phyloP scores from a whole-genome alignment of 2,113 vertebrate species.

The Mellivora capensis region DNA sequence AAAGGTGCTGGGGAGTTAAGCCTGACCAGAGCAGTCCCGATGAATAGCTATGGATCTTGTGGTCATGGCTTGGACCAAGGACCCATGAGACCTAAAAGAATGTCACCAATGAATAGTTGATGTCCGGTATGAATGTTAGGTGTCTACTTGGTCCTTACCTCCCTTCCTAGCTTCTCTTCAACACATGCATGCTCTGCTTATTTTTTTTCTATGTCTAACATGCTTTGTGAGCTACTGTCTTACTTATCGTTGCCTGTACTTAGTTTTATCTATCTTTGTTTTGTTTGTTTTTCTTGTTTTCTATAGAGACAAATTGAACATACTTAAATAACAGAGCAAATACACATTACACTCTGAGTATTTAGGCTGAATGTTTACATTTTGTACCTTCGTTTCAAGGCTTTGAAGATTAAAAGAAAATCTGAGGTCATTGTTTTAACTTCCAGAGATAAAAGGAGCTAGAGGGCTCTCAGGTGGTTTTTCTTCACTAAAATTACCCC shows the following conservation, averaged over 20 bases:
- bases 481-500: not conserved
- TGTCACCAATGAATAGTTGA: not conserved
- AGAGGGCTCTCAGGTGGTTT: not conserved
- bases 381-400: conserved; percentile 37
- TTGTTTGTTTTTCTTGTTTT: conserved; percentile 26
- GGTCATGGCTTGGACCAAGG: not conserved
- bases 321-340: conserved; percentile 5
- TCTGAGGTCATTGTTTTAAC: not conserved
- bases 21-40: not conserved
- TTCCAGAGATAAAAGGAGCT: not conserved
- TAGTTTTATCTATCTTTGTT: not conserved
- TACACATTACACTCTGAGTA: not conserved
- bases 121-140: not conserved
- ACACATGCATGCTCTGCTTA: not conserved
- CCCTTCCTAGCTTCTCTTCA: not conserved
- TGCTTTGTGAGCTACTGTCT: not conserved
- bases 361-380: conserved; percentile 2
- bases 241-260: not conserved
- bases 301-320: not conserved
- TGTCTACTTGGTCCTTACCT: not conserved
- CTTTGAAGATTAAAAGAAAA: not conserved
- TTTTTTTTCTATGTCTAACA: not conserved
- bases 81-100: not conserved
- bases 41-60: not conserved
- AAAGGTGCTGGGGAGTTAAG: not conserved